Percentiles rank a stretch among this genome's conserved stretches.
Conservation (phyloP, 2,797 vertebrate genomes). For the Lagorchestes hirsutus region DNA sequence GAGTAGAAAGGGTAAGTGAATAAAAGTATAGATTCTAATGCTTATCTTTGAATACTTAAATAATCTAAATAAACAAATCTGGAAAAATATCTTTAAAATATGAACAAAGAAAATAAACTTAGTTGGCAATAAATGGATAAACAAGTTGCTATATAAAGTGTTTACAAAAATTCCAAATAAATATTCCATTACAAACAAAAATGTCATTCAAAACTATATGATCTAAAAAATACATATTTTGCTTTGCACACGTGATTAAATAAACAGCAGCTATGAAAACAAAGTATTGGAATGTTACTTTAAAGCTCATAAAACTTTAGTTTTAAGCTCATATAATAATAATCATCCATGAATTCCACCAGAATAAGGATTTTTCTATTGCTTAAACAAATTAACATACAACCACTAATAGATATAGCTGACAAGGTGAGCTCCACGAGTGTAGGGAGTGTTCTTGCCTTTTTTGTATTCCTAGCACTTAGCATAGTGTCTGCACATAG, state of each 20-base stretch:
- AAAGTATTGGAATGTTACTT: slow-evolving; percentile 37
- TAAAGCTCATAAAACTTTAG: slow-evolving; percentile 6
- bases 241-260: slow-evolving; percentile 54
- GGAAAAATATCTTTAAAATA: not conserved
- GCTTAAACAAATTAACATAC: not conserved
- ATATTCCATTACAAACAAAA: slow-evolving; percentile 48
- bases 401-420: not conserved
- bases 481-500: not conserved
- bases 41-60: slow-evolving; percentile 13
- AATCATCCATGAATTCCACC: slow-evolving; percentile 36
- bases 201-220: slow-evolving; percentile 44
- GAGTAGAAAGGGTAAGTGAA: not conserved
- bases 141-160: slow-evolving; percentile 41
- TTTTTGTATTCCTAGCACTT: not conserved
- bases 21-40: slow-evolving; percentile 12
- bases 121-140: slow-evolving; percentile 39
- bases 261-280: slow-evolving; percentile 39
- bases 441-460: not conserved
- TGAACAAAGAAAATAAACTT: slow-evolving; percentile 50
- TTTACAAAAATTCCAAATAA: slow-evolving; percentile 30
- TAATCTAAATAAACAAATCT: slow-evolving; percentile 40
- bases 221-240: slow-evolving; percentile 37
- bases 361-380: not conserved
- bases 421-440: not conserved
- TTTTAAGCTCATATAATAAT: slow-evolving; percentile 37